Percentiles rank a stretch among this genome's conserved stretches.
phyloP scores from a whole-genome alignment of 2,888 invertebrate genomes.

The Zaprionus obscuricornis region DNA sequence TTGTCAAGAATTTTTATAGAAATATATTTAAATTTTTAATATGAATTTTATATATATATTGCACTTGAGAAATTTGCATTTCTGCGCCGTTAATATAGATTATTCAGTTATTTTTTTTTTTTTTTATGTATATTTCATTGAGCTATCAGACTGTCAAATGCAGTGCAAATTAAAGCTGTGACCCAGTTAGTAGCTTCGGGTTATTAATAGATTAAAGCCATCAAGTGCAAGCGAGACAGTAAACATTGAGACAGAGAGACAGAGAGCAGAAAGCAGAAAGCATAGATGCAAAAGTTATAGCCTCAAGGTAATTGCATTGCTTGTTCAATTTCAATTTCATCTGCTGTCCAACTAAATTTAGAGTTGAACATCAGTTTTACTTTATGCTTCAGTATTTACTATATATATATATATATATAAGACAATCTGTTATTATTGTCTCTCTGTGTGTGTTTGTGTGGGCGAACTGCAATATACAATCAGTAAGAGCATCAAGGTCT shows the following conservation, averaged over 20 bases:
- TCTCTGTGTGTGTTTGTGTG: no score
- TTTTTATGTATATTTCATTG: background rate
- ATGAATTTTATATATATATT: background rate
- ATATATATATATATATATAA: no score
- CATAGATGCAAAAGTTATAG: slow-evolving; percentile 5
- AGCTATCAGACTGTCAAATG: slow-evolving; percentile 32
- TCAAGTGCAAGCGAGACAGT: no score
- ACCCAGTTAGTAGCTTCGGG: slow-evolving; percentile 31
- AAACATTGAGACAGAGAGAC: background rate
- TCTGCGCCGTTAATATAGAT: background rate
- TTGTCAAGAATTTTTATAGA: no score
- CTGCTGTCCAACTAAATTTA: slow-evolving; percentile 3
- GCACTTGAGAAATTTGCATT: background rate
- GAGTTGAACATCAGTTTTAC: no score
- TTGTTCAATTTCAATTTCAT: background rate
- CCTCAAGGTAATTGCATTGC: background rate
- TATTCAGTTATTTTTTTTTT: no score
- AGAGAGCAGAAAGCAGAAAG: background rate
- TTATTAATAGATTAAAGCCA: slow-evolving; percentile 37
- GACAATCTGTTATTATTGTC: no score
- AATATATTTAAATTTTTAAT: no score
- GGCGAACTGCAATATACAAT: no score
- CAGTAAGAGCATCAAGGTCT: no score
- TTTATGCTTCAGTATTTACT: no score
- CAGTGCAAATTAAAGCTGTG: slow-evolving; percentile 39